Percentiles rank a stretch among this genome's conserved stretches.
Conservation (phyloP, 1,140 invertebrate species). For the Drosophila elegans region DNA sequence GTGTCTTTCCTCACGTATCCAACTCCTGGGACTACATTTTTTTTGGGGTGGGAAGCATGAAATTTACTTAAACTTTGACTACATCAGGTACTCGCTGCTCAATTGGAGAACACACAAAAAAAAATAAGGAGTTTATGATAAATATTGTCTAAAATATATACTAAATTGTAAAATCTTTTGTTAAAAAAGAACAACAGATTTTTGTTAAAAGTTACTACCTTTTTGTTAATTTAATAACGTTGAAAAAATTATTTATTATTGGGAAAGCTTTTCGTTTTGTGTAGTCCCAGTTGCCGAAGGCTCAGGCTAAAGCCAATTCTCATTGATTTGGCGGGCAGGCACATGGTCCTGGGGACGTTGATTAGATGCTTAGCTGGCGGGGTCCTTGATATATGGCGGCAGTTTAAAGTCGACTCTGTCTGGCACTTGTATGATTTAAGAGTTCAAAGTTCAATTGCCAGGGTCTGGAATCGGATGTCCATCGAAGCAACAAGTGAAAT, state of each 20-base stretch:
- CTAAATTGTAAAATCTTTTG: too few species aligned
- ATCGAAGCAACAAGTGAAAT: conserved; percentile 45
- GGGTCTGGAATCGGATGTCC: neutral
- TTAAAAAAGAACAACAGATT: too few species aligned
- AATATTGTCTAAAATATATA: neutral
- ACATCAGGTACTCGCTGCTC: neutral
- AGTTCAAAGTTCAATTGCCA: conserved; percentile 61
- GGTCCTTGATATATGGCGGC: conserved; percentile 67
- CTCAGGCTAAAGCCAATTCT: conserved; percentile 54
- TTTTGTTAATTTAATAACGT: neutral
- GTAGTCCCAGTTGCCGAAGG: conserved; percentile 62
- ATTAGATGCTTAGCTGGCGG: conserved; percentile 68
- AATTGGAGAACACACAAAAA: neutral
- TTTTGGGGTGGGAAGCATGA: neutral
- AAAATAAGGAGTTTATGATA: neutral
- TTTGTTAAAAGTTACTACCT: too few species aligned
- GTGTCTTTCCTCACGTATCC: conserved; percentile 10
- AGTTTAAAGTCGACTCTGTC: conserved; percentile 52
- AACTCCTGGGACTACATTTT: conserved; percentile 1
- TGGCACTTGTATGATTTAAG: conserved; percentile 69
- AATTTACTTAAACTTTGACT: conserved; percentile 5
- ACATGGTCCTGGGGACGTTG: conserved; percentile 60
- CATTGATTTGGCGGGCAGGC: conserved; percentile 68
- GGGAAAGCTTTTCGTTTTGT: neutral
- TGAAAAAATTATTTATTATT: neutral